These are phyloP conservation scores for Monopis laevigella DNA, from an alignment of 2,888 invertebrate species.

Conservation along the genomic window DNA sequence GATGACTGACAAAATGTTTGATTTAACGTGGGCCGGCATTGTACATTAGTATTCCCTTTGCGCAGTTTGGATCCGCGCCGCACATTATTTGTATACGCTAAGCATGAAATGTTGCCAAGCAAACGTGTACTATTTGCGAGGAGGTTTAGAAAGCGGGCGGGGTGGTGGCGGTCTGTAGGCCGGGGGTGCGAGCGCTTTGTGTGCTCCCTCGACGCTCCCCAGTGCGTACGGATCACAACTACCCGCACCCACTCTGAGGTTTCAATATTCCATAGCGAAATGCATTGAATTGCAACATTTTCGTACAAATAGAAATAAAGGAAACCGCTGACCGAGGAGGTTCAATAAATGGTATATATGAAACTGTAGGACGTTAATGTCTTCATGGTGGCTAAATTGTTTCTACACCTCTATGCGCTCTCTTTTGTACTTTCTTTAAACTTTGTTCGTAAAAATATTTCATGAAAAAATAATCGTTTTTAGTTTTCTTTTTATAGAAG, in stretches of 20 bases:
- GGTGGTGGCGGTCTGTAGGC: slow-evolving; percentile 26
- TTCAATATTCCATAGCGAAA: slow-evolving; percentile 61
- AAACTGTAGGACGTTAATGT: too few species aligned
- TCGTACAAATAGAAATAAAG: slow-evolving; percentile 29
- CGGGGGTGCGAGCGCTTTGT: slow-evolving; percentile 27
- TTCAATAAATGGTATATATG: slow-evolving; percentile 6
- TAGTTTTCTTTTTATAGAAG: too few species aligned
- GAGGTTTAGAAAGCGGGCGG: slow-evolving; percentile 59
- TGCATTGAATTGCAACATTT: slow-evolving; percentile 58
- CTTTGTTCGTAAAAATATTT: too few species aligned
- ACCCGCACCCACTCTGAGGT: slow-evolving; percentile 50
- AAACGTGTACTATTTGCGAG: slow-evolving; percentile 65
- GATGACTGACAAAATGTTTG: slow-evolving; percentile 39
- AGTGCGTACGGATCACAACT: slow-evolving; percentile 51
- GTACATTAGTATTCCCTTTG: slow-evolving; percentile 56
- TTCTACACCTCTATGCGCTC: too few species aligned
- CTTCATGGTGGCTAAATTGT: too few species aligned
- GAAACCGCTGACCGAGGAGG: slow-evolving; percentile 8
- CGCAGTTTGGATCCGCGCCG: slow-evolving; percentile 52
- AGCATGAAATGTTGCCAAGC: slow-evolving; percentile 67
- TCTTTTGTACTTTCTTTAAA: too few species aligned
- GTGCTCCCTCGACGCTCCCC: slow-evolving; percentile 29
- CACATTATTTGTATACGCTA: slow-evolving; percentile 66
- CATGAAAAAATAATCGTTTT: too few species aligned
- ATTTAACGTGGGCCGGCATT: slow-evolving; percentile 35